Conservation (phyloP, 2,888 invertebrate genomes). For the Lasioglossum malachurum region DNA sequence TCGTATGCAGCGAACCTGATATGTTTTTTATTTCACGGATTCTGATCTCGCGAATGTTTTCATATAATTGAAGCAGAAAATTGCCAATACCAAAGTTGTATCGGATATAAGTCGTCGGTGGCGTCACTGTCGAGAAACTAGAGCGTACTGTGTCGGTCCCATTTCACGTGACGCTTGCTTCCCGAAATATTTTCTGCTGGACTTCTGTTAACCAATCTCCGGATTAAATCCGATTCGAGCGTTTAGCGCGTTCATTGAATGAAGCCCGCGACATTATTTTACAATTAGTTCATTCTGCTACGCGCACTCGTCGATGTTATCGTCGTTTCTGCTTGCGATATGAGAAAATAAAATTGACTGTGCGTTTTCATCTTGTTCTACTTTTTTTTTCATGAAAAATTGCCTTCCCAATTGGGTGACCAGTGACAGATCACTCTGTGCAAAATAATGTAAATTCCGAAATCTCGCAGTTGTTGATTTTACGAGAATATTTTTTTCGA, state of each 20-base stretch:
- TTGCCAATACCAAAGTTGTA: neutral
- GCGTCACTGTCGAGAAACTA: conserved; percentile 20
- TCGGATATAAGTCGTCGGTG: neutral
- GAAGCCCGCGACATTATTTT: conserved; percentile 26
- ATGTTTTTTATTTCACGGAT: conserved; percentile 3
- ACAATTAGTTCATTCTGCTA: conserved; percentile 26
- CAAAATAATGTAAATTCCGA: neutral
- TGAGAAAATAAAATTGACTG: neutral
- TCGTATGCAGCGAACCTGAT: neutral
- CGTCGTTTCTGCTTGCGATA: neutral
- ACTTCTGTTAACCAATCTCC: conserved; percentile 22
- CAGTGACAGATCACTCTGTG: neutral
- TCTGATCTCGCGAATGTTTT: neutral
- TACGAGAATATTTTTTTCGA: neutral
- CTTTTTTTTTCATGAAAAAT: neutral
- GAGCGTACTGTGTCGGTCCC: conserved; percentile 19
- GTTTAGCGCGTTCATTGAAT: conserved; percentile 8
- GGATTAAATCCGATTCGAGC: conserved; percentile 33
- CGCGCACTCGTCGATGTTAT: neutral
- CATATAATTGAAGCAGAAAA: conserved; percentile 5
- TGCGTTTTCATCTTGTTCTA: neutral
- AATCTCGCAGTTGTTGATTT: neutral
- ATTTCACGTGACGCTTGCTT: conserved; percentile 26
- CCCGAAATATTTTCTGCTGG: conserved; percentile 6
- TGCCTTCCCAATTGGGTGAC: neutral